These are phyloP conservation scores for Pangasius sanitwongsei DNA, from an alignment of 2,797 vertebrate genomes.

Conservation along the genomic window DNA sequence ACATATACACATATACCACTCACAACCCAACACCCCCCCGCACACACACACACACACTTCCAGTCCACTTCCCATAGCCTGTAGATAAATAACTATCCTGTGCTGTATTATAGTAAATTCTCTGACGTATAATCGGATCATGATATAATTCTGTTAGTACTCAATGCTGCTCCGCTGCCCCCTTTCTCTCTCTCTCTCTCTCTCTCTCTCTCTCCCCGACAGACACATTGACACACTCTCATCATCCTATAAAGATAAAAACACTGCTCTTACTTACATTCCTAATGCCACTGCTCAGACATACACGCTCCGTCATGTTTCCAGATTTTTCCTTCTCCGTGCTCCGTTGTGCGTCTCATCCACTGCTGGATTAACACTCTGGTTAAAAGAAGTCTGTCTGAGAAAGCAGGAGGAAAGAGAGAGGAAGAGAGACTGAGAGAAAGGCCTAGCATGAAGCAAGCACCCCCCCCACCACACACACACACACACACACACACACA, in stretches of 20 bases:
- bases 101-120: background rate
- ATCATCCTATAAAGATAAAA: slow-evolving; percentile 55
- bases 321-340: slow-evolving; percentile 59
- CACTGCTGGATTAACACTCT: slow-evolving; percentile 1
- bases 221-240: background rate
- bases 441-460: slow-evolving; percentile 26
- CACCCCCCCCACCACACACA: slow-evolving; percentile 25
- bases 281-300: slow-evolving; percentile 56
- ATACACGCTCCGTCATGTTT: background rate
- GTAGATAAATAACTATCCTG: background rate
- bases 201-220: background rate
- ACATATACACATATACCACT: slow-evolving; percentile 57
- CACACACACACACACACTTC: too few species aligned
- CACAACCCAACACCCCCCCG: slow-evolving; percentile 64
- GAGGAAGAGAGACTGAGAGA: slow-evolving; percentile 18
- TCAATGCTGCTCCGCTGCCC: background rate
- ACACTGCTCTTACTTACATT: slow-evolving; percentile 72
- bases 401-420: slow-evolving; percentile 13
- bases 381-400: slow-evolving; percentile 53
- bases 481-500: slow-evolving; percentile 49
- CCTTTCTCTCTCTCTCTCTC: background rate
- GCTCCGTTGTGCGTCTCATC: slow-evolving; percentile 63
- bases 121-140: background rate
- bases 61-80: background rate
- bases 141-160: slow-evolving; percentile 17